Conservation (phyloP, 2,888 invertebrate species). For the Eupithecia subfuscata region DNA sequence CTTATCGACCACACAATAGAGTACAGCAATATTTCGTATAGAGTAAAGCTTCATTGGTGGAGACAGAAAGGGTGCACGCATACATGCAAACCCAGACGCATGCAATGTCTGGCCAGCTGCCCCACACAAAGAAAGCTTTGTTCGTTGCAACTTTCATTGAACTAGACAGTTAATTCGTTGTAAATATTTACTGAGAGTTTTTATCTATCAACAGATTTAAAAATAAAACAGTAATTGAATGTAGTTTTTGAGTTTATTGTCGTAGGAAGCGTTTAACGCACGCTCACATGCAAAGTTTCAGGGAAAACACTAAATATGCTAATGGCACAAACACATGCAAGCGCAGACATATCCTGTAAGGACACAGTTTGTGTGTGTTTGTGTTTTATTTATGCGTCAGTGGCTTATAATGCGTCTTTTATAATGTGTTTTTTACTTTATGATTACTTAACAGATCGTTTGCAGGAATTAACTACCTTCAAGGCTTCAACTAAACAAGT, state of each 20-base stretch:
- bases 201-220: slow-evolving; percentile 22
- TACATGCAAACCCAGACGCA: slow-evolving; percentile 60
- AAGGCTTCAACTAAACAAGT: too few relatives aligned
- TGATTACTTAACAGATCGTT: slow-evolving; percentile 19
- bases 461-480: background rate
- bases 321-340: slow-evolving; percentile 42
- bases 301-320: slow-evolving; percentile 43
- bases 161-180: slow-evolving; percentile 37
- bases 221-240: background rate
- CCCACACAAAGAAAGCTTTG: slow-evolving; percentile 54
- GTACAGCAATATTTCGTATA: slow-evolving; percentile 7
- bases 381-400: slow-evolving; percentile 32
- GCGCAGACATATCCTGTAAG: slow-evolving; percentile 38
- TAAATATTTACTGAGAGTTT: slow-evolving; percentile 37
- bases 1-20: slow-evolving; percentile 40
- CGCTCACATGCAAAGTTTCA: slow-evolving; percentile 45
- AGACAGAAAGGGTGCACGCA: slow-evolving; percentile 80
- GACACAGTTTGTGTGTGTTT: slow-evolving; percentile 28
- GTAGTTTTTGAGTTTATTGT: background rate
- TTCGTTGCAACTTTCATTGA: slow-evolving; percentile 52
- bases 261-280: slow-evolving; percentile 8
- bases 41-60: slow-evolving; percentile 49
- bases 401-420: slow-evolving; percentile 52
- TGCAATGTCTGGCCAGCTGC: slow-evolving; percentile 63
- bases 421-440: slow-evolving; percentile 47